Evolutionary conservation across 2,113 vertebrate species (phyloP).

Genomic region (Phalacrocorax pelagicus): DNA sequence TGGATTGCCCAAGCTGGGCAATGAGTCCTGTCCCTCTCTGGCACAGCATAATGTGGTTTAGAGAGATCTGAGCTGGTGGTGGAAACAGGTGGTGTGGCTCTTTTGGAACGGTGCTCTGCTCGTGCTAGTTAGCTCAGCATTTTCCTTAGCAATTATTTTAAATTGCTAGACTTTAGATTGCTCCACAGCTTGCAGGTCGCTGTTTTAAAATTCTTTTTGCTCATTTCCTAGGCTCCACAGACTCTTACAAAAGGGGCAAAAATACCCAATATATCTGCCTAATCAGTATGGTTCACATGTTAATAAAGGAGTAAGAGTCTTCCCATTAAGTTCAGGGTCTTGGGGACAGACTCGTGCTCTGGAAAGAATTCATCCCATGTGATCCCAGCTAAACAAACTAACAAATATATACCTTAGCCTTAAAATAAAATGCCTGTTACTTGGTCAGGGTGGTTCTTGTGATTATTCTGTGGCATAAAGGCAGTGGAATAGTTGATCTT

Average conservation of each 20-base stretch:
- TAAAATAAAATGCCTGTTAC: background rate
- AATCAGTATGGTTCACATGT: background rate
- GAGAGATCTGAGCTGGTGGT: background rate
- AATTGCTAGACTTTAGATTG: background rate
- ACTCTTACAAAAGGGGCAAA: background rate
- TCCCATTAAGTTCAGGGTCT: background rate
- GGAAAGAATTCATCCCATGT: background rate
- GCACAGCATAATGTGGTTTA: background rate
- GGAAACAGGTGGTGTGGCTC: background rate
- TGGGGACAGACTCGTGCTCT: background rate
- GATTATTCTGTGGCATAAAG: background rate
- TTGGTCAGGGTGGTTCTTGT: background rate
- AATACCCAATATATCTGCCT: background rate
- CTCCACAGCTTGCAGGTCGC: background rate
- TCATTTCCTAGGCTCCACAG: background rate
- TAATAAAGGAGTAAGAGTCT: background rate
- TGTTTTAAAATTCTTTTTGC: background rate
- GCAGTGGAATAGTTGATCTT: background rate
- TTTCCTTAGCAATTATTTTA: background rate
- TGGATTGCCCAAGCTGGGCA: background rate
- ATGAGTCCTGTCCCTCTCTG: background rate
- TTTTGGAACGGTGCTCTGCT: background rate
- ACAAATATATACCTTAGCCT: background rate
- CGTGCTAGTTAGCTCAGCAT: background rate
- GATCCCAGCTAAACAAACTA: background rate